A percentile compares a stretch with the other conserved stretches of the same genome.
Conservation (phyloP, 2,113 vertebrate genomes). For the Rhinopomastus cyanomelas region DNA sequence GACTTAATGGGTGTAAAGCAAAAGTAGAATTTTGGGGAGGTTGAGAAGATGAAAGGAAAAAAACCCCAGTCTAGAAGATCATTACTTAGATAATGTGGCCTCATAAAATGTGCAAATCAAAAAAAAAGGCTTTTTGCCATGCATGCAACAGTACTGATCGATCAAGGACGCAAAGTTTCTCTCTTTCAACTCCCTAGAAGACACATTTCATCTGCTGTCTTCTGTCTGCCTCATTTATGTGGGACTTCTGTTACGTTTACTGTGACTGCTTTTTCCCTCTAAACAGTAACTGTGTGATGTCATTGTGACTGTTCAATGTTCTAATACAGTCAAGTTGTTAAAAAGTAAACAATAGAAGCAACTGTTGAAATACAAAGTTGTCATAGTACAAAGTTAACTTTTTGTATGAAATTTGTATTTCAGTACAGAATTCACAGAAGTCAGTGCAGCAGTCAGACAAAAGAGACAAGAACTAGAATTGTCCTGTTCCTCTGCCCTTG, state of each 20-base stretch:
- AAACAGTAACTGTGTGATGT: neutral
- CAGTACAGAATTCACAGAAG: constrained; percentile 83
- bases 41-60: neutral
- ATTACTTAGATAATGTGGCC: neutral
- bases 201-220: neutral
- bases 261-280: neutral
- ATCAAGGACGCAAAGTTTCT: neutral
- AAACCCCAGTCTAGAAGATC: neutral
- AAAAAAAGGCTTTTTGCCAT: neutral
- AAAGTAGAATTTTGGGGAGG: neutral
- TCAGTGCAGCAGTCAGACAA: constrained; percentile 66
- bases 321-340: neutral
- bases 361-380: neutral
- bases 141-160: neutral
- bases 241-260: neutral
- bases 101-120: neutral
- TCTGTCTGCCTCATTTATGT: neutral
- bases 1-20: neutral
- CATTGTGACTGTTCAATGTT: neutral
- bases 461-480: constrained; percentile 81
- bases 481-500: constrained; percentile 77
- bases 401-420: constrained; percentile 58
- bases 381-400: neutral
- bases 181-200: neutral
- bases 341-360: neutral